Evolutionary conservation across 2,797 vertebrate species (phyloP).

Genomic region (Pseudochirops cupreus): DNA sequence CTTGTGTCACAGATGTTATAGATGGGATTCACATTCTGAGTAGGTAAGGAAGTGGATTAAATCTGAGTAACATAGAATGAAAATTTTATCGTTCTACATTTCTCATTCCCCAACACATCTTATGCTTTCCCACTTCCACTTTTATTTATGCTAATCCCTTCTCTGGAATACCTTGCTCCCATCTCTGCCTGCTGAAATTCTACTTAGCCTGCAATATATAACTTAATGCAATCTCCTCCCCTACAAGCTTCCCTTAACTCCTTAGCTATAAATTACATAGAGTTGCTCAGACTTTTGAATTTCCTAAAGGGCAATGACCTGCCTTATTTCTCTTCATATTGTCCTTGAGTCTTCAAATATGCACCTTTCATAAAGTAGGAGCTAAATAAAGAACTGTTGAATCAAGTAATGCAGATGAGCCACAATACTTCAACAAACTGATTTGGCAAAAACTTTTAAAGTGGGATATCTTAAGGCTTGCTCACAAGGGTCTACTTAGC

Average conservation of each 20-base stretch:
- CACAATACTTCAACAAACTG: not conserved
- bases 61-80: not conserved
- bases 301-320: not conserved
- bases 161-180: not conserved
- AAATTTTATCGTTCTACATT: not conserved
- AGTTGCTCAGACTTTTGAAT: not conserved
- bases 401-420: not conserved
- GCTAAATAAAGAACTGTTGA: not conserved
- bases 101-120: not conserved
- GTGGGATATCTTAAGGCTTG: not conserved
- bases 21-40: not conserved
- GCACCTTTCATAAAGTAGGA: not conserved
- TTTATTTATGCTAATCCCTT: not conserved
- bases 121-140: not conserved
- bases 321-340: not conserved
- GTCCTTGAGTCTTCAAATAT: not conserved
- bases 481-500: not conserved
- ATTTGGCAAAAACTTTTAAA: not conserved
- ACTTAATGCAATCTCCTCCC: not conserved
- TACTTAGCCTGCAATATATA: not conserved
- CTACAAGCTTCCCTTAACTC: not conserved
- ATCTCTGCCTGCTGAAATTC: not conserved
- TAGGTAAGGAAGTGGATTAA: not conserved
- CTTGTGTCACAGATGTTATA: not conserved
- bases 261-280: not conserved